phyloP scores from a whole-genome alignment of 2,797 vertebrate genomes.

The Australoheros facetus region DNA sequence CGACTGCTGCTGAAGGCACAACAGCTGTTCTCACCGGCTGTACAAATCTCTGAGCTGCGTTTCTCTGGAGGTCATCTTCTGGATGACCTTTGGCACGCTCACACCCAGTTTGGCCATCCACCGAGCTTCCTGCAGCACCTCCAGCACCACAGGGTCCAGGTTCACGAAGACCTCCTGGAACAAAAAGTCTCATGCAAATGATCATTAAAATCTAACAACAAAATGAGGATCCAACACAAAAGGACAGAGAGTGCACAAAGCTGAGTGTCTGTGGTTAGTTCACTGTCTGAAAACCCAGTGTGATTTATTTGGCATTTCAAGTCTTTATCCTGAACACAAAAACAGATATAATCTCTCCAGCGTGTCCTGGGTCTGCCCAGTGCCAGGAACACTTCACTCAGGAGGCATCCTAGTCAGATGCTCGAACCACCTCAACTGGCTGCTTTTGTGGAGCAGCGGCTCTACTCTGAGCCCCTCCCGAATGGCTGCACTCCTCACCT shows the following conservation, averaged over 20 bases:
- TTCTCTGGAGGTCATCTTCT: conserved; percentile 73
- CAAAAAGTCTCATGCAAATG: not conserved
- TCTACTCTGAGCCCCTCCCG: too few relatives aligned
- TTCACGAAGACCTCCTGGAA: conserved; percentile 83
- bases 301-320: too few relatives aligned
- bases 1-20: not conserved
- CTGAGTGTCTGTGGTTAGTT: not conserved
- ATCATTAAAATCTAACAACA: not conserved
- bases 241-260: accelerated
- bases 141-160: conserved; percentile 81
- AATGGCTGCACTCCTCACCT: too few relatives aligned
- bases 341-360: too few relatives aligned
- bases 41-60: conserved; percentile 77
- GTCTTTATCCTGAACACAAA: too few relatives aligned
- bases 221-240: not conserved
- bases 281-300: not conserved
- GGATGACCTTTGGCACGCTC: conserved; percentile 74
- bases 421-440: too few relatives aligned
- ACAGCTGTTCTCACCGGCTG: conserved; percentile 72
- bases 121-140: conserved; percentile 83
- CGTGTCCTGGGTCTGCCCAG: too few relatives aligned
- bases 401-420: too few relatives aligned
- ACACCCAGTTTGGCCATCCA: conserved; percentile 81
- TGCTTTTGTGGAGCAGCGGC: too few relatives aligned
- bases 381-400: too few relatives aligned